Conservation (phyloP, 1,140 invertebrate species). For the Cryptotermes secundus region DNA sequence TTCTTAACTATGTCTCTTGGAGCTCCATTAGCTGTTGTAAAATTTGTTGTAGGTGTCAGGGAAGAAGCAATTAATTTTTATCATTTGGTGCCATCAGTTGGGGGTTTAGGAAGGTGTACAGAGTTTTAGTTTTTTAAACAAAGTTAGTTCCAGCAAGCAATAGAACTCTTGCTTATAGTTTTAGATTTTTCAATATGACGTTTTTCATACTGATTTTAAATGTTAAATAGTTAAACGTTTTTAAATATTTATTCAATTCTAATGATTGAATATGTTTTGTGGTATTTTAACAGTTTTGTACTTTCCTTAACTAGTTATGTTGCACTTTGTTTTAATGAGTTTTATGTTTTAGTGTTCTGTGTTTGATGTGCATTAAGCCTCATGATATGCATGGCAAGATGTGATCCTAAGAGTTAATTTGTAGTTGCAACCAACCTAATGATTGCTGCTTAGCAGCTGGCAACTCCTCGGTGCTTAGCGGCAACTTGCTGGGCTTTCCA, state of each 20-base stretch:
- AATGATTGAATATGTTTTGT: constrained; percentile 29
- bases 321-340: constrained; percentile 34
- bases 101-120: constrained; percentile 35
- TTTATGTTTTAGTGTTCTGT: constrained; percentile 31
- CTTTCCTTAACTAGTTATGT: constrained; percentile 29
- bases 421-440: constrained; percentile 30
- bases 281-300: constrained; percentile 34
- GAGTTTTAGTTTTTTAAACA: constrained; percentile 29
- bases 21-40: constrained; percentile 30
- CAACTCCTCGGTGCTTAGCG: constrained; percentile 31
- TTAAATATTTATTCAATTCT: constrained; percentile 32
- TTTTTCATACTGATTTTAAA: constrained; percentile 29
- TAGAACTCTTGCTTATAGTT: constrained; percentile 24
- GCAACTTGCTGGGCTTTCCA: constrained; percentile 31
- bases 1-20: constrained; percentile 32
- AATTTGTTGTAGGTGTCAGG: constrained; percentile 31
- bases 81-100: constrained; percentile 36
- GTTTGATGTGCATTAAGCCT: constrained; percentile 30
- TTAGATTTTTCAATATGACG: constrained; percentile 28
- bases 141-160: constrained; percentile 30
- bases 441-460: constrained; percentile 34
- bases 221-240: constrained; percentile 25
- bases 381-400: constrained; percentile 35
- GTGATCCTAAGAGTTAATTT: constrained; percentile 35
- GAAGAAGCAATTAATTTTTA: constrained; percentile 34